Evolutionary conservation across 2,888 invertebrate genomes (phyloP), one percentile per base, ranked within the genome.

Genomic region (Ommatoiulus sabulosus): DNA sequence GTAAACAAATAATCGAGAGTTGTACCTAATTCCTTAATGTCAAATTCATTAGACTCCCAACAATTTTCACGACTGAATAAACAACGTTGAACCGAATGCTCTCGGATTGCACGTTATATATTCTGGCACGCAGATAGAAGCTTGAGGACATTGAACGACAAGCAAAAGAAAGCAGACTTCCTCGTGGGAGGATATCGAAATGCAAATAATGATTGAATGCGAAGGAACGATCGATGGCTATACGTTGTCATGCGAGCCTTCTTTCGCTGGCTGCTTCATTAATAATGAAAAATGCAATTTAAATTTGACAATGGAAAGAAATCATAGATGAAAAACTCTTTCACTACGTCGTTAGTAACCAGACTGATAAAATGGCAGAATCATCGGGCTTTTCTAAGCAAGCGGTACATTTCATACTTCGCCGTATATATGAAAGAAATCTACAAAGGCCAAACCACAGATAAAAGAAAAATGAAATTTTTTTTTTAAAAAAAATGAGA

Each of bases 131-230:
- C 24, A 72, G 72, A 7, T 24, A 72, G 20, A 5, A 52, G 35
- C 35, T 35, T 15, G 72, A 20, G 72, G 80, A 80, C 80, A 80
- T 35, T 80, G 80, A 80, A 80, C 80, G 80, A 80, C 80, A 43
- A 35, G 24, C 80, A 52, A 17, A 24, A 80, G 80, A 80, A 24
- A 43, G n/a, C 57, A 12, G 12, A 35, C 80, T 80, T 80, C 72
- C 72, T 72, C 35, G 35, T 80, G 80, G 35, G 24, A 80, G 35
- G 80, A 80, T 35, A 80, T 80, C 80, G 80, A 80, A 80, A 80
- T 35, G 35, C 35, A 80, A 35, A 80, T 80, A 80, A 80, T 35
- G 80, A 80, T 80, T 24, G 80, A 80, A 35, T 12, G 35, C 72
- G 35, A 80, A 80, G 35, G 80, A 24, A 80, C 3, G 80, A 80